Evolutionary conservation across 2,113 vertebrate genomes (phyloP).

Genomic region (Zosterops borbonicus): DNA sequence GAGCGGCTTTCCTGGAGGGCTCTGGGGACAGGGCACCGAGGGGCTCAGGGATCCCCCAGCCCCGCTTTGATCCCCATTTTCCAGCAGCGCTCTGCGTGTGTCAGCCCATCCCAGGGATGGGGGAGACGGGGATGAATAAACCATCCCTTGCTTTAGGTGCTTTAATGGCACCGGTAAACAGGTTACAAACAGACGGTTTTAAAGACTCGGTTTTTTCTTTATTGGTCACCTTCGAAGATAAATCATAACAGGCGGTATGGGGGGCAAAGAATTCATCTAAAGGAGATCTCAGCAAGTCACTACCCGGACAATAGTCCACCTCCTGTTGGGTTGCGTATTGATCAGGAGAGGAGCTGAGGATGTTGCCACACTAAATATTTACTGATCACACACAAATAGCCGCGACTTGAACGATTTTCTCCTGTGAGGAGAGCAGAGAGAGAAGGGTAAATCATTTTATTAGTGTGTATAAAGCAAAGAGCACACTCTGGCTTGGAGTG

Average conservation of each 20-base stretch:
- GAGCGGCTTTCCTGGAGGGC: neutral
- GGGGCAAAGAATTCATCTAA: constrained; percentile 69
- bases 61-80: neutral
- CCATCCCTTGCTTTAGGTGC: constrained; percentile 37
- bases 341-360: constrained; percentile 88
- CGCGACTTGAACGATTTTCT: constrained; percentile 89
- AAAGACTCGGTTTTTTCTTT: constrained; percentile 42
- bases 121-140: neutral
- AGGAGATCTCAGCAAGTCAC: constrained; percentile 72
- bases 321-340: constrained; percentile 86
- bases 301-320: constrained; percentile 80
- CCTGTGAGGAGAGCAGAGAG: constrained; percentile 79
- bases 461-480: constrained; percentile 92
- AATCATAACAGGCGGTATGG: constrained; percentile 58
- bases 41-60: neutral
- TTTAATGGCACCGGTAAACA: constrained; percentile 68
- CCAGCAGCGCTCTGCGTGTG: constrained; percentile 7
- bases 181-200: constrained; percentile 72
- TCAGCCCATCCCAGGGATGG: neutral
- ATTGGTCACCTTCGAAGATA: constrained; percentile 54
- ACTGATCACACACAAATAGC: constrained; percentile 95
- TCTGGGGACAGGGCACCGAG: neutral
- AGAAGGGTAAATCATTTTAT: constrained; percentile 92
- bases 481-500: constrained; percentile 82
- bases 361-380: constrained; percentile 97